These are phyloP conservation scores for Atta texana DNA, from an alignment of 1,140 invertebrate species.

Conservation along the genomic window DNA sequence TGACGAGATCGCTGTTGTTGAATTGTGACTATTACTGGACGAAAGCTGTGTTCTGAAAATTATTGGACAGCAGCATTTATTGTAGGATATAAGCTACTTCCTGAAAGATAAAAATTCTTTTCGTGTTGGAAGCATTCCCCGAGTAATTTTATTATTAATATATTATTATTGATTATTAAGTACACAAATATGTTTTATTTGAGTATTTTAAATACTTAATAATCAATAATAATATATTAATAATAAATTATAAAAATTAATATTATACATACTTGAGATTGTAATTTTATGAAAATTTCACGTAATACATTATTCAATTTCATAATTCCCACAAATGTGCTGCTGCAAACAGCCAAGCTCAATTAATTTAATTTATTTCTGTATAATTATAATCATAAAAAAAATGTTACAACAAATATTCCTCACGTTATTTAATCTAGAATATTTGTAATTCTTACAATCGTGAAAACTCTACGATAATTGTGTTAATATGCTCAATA, in stretches of 20 bases:
- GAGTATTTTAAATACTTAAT: neutral
- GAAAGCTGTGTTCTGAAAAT: conserved; percentile 32
- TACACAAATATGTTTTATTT: conserved; percentile 22
- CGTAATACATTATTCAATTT: conserved; percentile 44
- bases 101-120: neutral
- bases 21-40: conserved; percentile 18
- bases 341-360: conserved; percentile 21
- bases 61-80: conserved; percentile 26
- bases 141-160: conserved; percentile 6
- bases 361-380: conserved; percentile 54
- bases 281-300: conserved; percentile 48
- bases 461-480: neutral
- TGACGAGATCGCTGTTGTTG: conserved; percentile 12
- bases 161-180: conserved; percentile 1
- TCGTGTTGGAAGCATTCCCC: neutral
- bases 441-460: conserved; percentile 43
- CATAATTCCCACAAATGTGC: conserved; percentile 18
- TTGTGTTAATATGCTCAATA: neutral
- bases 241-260: conserved; percentile 10
- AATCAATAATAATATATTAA: no score
- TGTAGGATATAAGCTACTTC: neutral
- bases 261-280: conserved; percentile 25
- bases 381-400: conserved; percentile 21
- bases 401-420: conserved; percentile 1
- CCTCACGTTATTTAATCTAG: neutral